Evolutionary conservation across 2,888 invertebrate species (phyloP), one percentile per base, ranked within the genome.

Genomic region (Siphlonurus alternatus): DNA sequence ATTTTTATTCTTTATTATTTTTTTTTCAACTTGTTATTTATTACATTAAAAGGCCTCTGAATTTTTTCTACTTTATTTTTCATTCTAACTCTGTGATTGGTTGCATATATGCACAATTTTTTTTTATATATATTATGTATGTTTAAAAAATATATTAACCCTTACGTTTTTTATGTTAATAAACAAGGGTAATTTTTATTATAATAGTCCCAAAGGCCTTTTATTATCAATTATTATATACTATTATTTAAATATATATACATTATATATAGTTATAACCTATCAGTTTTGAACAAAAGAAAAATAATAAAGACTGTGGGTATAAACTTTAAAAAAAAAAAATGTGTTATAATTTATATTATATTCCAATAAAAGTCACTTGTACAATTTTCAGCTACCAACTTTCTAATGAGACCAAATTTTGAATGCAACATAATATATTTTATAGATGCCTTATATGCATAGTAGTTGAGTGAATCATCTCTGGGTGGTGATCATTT

Each of bases 181-280:
- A 22, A 5, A 22, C 18, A 18, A 20, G 61, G 23, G 23, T 22
- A 18, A 22, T 20, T 23, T 23, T 60, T 60, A n/a, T 60, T 22
- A 20, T 59, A 23, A 23, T 22, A 60, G 23, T 18, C 38, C 7
- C 38, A 5, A 38, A 38, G 38, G 38, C 38, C 38, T 38, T 38
- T 38, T 60, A 60, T 22, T 60, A 22, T 24, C 23, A 60, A 18
- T 20, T 60, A 23, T 23, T 60, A 60, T 60, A 60, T 60, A 60
- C 22, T 60, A 60, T 60, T 23, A 23, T 24, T 60, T 18, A 23
- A 60, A 23, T 20, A 24, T 60, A 60, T 60, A 20, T 59, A 59
- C n/a, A n/a, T n/a, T n/a, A n/a, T n/a, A 53, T 59, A 60, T 22
- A 60, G 18, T 23, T 23, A 5, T 59, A 23, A 23, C 24, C 24